Conservation (phyloP, 2,797 vertebrate species). For the Neostethus bicornis region DNA sequence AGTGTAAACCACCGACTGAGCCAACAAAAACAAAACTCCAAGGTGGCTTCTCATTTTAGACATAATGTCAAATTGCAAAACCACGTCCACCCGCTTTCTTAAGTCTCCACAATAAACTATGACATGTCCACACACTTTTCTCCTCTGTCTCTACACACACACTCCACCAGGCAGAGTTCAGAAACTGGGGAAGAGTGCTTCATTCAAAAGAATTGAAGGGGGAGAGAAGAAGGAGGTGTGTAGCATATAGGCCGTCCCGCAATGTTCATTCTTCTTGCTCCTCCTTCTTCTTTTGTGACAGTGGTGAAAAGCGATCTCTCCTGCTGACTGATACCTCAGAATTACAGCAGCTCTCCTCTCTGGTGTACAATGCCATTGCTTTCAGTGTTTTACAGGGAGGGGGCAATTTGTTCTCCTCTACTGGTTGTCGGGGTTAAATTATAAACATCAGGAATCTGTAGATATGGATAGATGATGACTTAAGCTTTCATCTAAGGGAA, state of each 20-base stretch:
- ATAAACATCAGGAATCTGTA: conserved; percentile 41
- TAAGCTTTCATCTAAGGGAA: conserved; percentile 6
- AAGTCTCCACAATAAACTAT: conserved; percentile 61
- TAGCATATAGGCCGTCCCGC: conserved; percentile 67
- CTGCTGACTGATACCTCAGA: conserved; percentile 73
- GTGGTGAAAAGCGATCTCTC: conserved; percentile 74
- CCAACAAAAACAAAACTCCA: conserved; percentile 62
- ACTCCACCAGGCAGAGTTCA: conserved; percentile 63
- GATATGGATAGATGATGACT: conserved; percentile 8
- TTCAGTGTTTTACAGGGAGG: conserved; percentile 58
- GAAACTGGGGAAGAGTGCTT: conserved; percentile 77
- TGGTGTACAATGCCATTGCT: conserved; percentile 60
- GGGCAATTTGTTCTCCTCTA: conserved; percentile 57
- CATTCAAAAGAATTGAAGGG: conserved; percentile 69
- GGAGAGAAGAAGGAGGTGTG: conserved; percentile 56
- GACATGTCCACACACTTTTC: conserved; percentile 75
- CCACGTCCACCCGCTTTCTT: conserved; percentile 54
- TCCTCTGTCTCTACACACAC: conserved; percentile 63
- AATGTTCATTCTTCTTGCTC: conserved; percentile 70
- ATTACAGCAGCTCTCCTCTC: conserved; percentile 61
- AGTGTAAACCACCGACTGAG: conserved; percentile 52
- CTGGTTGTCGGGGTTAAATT: conserved; percentile 50
- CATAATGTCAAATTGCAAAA: conserved; percentile 53
- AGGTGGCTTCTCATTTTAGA: conserved; percentile 64
- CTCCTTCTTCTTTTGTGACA: conserved; percentile 74